These are phyloP conservation scores for Mungos mungo DNA, from an alignment of 2,113 vertebrate species.

Conservation along the genomic window DNA sequence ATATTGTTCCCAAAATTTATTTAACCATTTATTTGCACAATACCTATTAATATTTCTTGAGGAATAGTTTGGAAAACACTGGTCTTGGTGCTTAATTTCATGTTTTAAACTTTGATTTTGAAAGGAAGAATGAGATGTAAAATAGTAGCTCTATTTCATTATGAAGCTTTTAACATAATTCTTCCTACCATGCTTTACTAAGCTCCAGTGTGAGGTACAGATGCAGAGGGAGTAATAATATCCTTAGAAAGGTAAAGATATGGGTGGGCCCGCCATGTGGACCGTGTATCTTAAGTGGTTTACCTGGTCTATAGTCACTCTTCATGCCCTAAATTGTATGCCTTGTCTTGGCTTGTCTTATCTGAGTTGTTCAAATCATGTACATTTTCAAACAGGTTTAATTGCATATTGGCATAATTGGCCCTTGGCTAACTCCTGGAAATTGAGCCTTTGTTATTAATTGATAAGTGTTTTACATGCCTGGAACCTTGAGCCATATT, in stretches of 20 bases:
- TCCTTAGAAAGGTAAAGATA: constrained; percentile 35
- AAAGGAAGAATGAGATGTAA: constrained; percentile 11
- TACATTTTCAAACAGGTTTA: constrained; percentile 11
- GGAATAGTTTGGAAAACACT: constrained; percentile 4
- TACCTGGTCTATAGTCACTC: background rate
- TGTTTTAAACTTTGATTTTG: constrained; percentile 40
- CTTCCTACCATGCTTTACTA: constrained; percentile 7
- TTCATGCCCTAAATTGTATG: background rate
- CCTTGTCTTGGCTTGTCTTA: background rate
- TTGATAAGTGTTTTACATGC: background rate
- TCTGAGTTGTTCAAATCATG: constrained; percentile 27
- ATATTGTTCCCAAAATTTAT: background rate
- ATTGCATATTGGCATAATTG: background rate
- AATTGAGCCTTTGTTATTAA: constrained; percentile 25
- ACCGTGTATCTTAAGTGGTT: background rate
- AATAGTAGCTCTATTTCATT: background rate
- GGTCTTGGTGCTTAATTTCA: background rate
- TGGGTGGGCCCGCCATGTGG: background rate
- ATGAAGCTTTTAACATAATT: background rate
- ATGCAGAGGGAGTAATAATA: background rate
- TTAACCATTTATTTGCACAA: background rate
- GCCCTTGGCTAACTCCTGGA: background rate
- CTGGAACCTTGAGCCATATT: background rate
- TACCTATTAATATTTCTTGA: constrained; percentile 33
- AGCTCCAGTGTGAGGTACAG: background rate